Percentiles rank a stretch among this genome's conserved stretches.
Conservation (phyloP, 2,113 vertebrate species). For the Oncorhynchus tshawytscha region DNA sequence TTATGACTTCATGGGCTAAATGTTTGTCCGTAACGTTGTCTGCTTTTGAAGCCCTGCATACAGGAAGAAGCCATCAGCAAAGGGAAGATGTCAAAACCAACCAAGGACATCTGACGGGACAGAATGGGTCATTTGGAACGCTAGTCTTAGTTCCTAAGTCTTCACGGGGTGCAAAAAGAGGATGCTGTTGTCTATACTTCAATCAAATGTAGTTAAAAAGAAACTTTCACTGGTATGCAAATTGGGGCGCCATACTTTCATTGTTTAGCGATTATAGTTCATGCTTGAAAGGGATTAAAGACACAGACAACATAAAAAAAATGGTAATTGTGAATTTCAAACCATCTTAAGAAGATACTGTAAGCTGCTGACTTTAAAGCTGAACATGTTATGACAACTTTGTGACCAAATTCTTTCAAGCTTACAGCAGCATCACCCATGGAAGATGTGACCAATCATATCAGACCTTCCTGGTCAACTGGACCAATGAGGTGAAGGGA, state of each 20-base stretch:
- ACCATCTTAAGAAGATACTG: conserved; percentile 25
- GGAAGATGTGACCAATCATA: neutral
- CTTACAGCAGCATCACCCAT: neutral
- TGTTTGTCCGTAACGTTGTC: conserved; percentile 40
- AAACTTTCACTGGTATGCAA: too few species aligned
- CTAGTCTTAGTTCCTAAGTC: too few species aligned
- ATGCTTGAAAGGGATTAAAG: too few species aligned
- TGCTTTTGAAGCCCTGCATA: conserved; percentile 21
- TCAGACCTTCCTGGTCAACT: neutral
- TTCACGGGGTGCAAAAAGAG: too few species aligned
- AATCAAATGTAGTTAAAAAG: too few species aligned
- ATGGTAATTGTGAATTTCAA: neutral
- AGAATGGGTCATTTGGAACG: neutral
- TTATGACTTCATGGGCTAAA: conserved; percentile 45
- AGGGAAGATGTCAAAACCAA: conserved; percentile 37
- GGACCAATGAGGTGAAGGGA: neutral
- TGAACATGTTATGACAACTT: neutral
- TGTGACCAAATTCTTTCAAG: neutral
- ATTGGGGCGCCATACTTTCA: too few species aligned
- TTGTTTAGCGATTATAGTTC: too few species aligned
- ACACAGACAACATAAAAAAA: too few species aligned
- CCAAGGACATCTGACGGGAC: conserved; percentile 40
- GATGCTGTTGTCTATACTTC: too few species aligned
- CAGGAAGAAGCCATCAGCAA: conserved; percentile 36
- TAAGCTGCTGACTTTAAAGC: neutral